Evolutionary conservation across 2,888 invertebrate species (phyloP), one percentile per base, ranked within the genome.

Genomic region (Dasypolia templi): DNA sequence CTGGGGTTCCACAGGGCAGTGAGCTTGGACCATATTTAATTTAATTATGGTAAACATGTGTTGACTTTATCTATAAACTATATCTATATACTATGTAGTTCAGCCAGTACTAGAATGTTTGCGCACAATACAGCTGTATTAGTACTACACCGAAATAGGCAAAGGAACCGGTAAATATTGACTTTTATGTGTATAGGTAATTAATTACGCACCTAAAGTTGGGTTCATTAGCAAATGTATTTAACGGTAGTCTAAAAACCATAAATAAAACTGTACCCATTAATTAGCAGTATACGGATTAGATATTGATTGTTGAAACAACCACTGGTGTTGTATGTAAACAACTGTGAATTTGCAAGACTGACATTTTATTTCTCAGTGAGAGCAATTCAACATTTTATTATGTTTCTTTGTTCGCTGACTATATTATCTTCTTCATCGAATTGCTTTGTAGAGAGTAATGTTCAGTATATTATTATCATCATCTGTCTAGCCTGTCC

Each of bases 401-500:
- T 67, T 11, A 58, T 53, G 11, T 65, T 58, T 68, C 58, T 75
- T 81, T 75, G 65, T 82, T 61, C 35, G 4, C 59, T 51, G n/a
- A 63, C 58, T 39, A 62, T 55, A 62, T 75, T 70, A 68, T 42
- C 32, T 72, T 70, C 29, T 59, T 56, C 53, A 62, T 61, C 26
- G 44, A 70, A 46, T 74, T 17, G 49, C 62, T 59, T 74, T 69
- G 64, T 71, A 55, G 62, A 79, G 53, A 73, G 71, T 83, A 75
- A 79, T 81, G 77, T 65, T 74, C 67, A 79, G 42, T 82, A 59
- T 77, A n/a, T n/a, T n/a, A n/a, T n/a, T n/a, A n/a, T n/a, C n/a
- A n/a, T n/a, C n/a, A n/a, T n/a, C n/a, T n/a, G n/a, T n/a, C n/a
- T n/a, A n/a, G n/a, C n/a, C n/a, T n/a, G n/a, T n/a, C n/a, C n/a